These are phyloP conservation scores for Oenanthe oenanthe DNA, from an alignment of 2,113 vertebrate genomes.

Conservation along the genomic window DNA sequence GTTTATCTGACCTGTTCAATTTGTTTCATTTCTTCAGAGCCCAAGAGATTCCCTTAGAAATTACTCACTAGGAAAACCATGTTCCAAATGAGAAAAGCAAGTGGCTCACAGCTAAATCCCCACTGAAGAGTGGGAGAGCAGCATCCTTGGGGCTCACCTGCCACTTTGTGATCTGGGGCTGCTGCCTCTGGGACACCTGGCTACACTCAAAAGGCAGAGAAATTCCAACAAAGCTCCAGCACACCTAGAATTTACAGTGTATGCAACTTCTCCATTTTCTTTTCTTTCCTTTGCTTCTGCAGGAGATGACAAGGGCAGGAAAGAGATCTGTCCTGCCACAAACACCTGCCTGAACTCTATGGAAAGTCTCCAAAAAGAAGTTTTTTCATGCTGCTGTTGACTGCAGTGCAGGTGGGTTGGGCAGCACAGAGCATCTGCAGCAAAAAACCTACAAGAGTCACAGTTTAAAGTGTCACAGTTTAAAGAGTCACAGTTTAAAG, in stretches of 20 bases:
- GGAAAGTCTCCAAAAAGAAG: neutral
- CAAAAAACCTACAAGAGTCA: neutral
- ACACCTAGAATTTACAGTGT: neutral
- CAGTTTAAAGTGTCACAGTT: neutral
- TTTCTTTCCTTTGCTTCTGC: neutral
- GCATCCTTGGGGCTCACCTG: neutral
- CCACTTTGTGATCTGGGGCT: neutral
- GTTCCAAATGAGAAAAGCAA: neutral
- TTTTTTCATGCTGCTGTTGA: neutral
- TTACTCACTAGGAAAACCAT: neutral
- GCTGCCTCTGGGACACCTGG: neutral
- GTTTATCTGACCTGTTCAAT: neutral
- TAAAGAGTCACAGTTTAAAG: neutral
- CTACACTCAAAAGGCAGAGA: neutral
- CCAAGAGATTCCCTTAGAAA: neutral
- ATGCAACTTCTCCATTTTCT: neutral
- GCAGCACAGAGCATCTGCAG: constrained; percentile 1
- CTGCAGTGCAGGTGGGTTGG: constrained; percentile 31
- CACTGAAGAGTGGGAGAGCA: neutral
- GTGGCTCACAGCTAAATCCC: neutral
- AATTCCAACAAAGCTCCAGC: neutral
- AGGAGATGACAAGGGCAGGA: neutral
- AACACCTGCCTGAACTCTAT: neutral
- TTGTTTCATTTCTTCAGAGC: neutral
- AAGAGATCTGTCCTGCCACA: neutral